These are phyloP conservation scores for Lepidotrigona ventralis DNA, from an alignment of 1,140 invertebrate species.

Conservation along the genomic window DNA sequence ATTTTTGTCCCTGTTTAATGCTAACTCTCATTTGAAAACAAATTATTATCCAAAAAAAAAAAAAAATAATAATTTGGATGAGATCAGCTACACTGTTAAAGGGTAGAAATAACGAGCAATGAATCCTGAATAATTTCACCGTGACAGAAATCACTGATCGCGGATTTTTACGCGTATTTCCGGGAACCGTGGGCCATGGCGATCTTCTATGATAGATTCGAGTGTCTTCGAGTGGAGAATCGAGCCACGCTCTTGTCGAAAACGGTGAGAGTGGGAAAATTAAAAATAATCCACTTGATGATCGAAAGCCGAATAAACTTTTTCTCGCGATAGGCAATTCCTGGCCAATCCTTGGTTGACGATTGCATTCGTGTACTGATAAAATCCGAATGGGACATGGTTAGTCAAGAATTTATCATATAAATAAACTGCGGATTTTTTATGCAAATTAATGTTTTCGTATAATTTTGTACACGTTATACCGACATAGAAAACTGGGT, in stretches of 20 bases:
- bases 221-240: constrained; percentile 73
- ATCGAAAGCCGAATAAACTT: not conserved
- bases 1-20: too few relatives aligned
- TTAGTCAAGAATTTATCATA: constrained; percentile 35
- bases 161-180: constrained; percentile 84
- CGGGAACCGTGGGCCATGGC: constrained; percentile 82
- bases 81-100: too few relatives aligned
- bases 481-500: not conserved
- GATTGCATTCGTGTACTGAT: constrained; percentile 47
- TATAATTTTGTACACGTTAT: not conserved
- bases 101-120: too few relatives aligned
- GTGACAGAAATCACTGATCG: constrained; percentile 72
- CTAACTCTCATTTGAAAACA: too few relatives aligned
- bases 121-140: not conserved
- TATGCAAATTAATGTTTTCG: not conserved
- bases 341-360: constrained; percentile 37
- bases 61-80: too few relatives aligned
- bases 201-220: constrained; percentile 82
- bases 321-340: constrained; percentile 27
- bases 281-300: not conserved
- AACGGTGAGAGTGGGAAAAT: constrained; percentile 27
- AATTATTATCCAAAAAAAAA: too few relatives aligned
- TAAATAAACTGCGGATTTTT: not conserved
- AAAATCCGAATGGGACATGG: constrained; percentile 42
- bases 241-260: constrained; percentile 46